A percentile compares a stretch with the other conserved stretches of the same genome.
These are phyloP conservation scores for Cichlasoma orientale DNA, from an alignment of 2,797 vertebrate genomes.

Conservation along the genomic window DNA sequence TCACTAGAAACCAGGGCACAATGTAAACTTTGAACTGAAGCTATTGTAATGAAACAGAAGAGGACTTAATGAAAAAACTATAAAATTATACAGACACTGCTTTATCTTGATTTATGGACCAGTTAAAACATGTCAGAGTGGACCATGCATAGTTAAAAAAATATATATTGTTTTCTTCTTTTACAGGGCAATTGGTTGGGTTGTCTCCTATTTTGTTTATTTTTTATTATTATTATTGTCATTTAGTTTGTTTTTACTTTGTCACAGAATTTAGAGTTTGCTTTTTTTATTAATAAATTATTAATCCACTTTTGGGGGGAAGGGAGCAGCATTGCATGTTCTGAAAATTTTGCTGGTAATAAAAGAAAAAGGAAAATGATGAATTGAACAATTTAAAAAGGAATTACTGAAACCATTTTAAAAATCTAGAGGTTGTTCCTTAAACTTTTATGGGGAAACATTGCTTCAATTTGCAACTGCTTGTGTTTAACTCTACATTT, in stretches of 20 bases:
- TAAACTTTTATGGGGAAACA: slow-evolving; percentile 82
- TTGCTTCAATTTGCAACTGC: slow-evolving; percentile 98
- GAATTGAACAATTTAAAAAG: slow-evolving; percentile 77
- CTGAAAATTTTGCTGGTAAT: slow-evolving; percentile 90
- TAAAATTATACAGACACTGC: slow-evolving; percentile 77
- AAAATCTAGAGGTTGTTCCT: slow-evolving; percentile 80
- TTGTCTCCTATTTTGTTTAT: slow-evolving; percentile 57
- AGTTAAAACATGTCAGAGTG: slow-evolving; percentile 73
- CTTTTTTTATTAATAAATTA: slow-evolving; percentile 53
- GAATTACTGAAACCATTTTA: slow-evolving; percentile 67
- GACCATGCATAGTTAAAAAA: slow-evolving; percentile 70
- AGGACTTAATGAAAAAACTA: slow-evolving; percentile 74
- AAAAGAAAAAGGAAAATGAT: slow-evolving; percentile 80
- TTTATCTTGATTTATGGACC: slow-evolving; percentile 78
- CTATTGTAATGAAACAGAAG: slow-evolving; percentile 83
- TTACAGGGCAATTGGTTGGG: slow-evolving; percentile 66
- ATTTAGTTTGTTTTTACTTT: slow-evolving; percentile 47
- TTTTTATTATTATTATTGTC: neutral
- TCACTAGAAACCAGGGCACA: slow-evolving; percentile 93
- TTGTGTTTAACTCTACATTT: slow-evolving; percentile 98
- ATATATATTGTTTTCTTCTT: slow-evolving; percentile 55
- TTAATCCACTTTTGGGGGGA: slow-evolving; percentile 75
- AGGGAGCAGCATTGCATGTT: slow-evolving; percentile 92
- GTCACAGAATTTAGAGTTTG: slow-evolving; percentile 63
- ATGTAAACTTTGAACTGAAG: slow-evolving; percentile 87